Conservation (phyloP, 2,797 vertebrate genomes). For the Sylvia borin region DNA sequence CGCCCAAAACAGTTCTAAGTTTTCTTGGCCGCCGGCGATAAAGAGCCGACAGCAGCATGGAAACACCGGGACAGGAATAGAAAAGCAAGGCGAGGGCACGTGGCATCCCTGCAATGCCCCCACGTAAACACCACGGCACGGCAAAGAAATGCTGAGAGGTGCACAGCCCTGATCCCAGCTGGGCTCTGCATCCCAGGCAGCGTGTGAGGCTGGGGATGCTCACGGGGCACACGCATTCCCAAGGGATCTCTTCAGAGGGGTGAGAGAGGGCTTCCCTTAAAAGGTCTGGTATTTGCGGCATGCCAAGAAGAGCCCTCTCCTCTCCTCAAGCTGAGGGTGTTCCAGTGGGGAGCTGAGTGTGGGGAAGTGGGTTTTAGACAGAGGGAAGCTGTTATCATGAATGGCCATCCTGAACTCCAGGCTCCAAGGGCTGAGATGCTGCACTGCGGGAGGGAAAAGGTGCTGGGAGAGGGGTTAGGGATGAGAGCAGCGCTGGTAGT, state of each 20-base stretch:
- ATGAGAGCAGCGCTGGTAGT: neutral
- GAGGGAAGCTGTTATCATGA: fast-evolving
- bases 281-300: slow-evolving; percentile 46
- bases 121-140: neutral
- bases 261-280: slow-evolving; percentile 44
- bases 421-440: neutral
- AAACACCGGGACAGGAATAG: slow-evolving; percentile 20
- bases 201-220: neutral
- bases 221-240: neutral
- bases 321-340: slow-evolving; percentile 4
- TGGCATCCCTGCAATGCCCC: neutral
- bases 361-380: neutral
- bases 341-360: neutral
- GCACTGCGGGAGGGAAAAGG: fast-evolving
- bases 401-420: fast-evolving
- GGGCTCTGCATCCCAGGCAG: neutral
- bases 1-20: neutral
- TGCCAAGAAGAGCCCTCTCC: neutral
- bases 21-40: neutral
- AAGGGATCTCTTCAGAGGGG: neutral
- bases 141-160: neutral
- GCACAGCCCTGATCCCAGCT: neutral
- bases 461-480: neutral
- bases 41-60: neutral
- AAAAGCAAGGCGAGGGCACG: neutral